A percentile compares a stretch with the other conserved stretches of the same genome.
phyloP scores from a whole-genome alignment of 2,888 invertebrate genomes.

The Hydroisotoma schaefferi region DNA sequence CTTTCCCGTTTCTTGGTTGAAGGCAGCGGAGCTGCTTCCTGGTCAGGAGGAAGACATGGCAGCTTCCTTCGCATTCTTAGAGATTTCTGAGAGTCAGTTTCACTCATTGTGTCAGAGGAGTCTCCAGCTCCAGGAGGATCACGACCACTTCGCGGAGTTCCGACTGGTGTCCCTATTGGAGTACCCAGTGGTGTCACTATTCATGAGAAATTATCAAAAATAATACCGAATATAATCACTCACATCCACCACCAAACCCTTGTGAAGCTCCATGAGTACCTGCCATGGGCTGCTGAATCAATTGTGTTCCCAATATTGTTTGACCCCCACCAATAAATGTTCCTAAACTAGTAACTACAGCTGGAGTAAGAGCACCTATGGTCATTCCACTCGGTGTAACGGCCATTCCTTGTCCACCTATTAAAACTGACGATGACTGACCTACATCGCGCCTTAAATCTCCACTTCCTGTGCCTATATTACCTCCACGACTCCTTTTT shows the following conservation, averaged over 20 bases:
- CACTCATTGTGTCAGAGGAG: conserved; percentile 55
- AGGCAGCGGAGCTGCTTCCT: conserved; percentile 54
- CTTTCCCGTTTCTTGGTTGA: conserved; percentile 52
- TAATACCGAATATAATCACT: conserved; percentile 34
- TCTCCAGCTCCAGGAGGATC: conserved; percentile 51
- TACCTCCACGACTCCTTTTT: conserved; percentile 51
- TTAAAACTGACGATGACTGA: conserved; percentile 35
- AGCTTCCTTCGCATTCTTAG: conserved; percentile 55
- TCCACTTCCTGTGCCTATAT: conserved; percentile 31
- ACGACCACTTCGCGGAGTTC: conserved; percentile 51
- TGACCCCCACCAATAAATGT: conserved; percentile 45
- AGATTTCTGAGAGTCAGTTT: conserved; percentile 56
- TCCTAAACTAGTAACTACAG: conserved; percentile 49
- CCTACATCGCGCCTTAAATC: conserved; percentile 38
- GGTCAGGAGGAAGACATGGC: conserved; percentile 55
- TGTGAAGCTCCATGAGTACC: conserved; percentile 35
- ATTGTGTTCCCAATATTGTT: conserved; percentile 36
- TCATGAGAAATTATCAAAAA: conserved; percentile 39
- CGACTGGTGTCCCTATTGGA: conserved; percentile 50
- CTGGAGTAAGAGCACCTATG: conserved; percentile 48
- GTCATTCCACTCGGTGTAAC: conserved; percentile 45
- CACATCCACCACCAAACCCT: conserved; percentile 26
- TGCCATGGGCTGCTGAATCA: conserved; percentile 43
- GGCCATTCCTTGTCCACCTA: conserved; percentile 45
- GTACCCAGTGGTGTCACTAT: conserved; percentile 52